phyloP scores from a whole-genome alignment of 2,888 invertebrate genomes.

The Lutraria lutraria region DNA sequence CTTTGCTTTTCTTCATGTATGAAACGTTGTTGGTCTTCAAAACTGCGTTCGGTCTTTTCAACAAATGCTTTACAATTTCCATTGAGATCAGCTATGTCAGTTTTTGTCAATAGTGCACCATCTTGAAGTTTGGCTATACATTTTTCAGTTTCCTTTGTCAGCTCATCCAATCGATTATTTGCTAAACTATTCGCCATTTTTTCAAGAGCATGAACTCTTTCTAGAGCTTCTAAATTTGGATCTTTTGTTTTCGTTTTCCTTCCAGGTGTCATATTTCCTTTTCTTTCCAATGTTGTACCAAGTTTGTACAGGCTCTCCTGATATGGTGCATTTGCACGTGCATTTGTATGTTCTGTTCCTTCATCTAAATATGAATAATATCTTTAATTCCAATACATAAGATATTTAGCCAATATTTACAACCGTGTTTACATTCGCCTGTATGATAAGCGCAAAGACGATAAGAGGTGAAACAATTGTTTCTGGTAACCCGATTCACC shows the following conservation, averaged over 20 bases:
- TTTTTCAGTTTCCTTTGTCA: slow-evolving; percentile 18
- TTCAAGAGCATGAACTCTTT: slow-evolving; percentile 5
- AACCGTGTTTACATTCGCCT: too few species aligned
- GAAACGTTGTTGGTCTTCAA: not conserved
- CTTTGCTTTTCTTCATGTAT: not conserved
- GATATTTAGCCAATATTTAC: too few species aligned
- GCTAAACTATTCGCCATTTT: not conserved
- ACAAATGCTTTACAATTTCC: not conserved
- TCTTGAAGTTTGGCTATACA: slow-evolving; percentile 3
- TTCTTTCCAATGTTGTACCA: not conserved
- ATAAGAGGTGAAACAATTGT: too few species aligned
- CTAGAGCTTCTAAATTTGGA: not conserved
- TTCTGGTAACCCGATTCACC: too few species aligned
- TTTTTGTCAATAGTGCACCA: not conserved
- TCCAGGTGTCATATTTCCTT: not conserved
- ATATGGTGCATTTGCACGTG: not conserved
- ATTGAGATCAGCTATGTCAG: not conserved
- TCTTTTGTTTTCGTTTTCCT: not conserved
- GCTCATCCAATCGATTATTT: not conserved
- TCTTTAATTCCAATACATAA: too few species aligned
- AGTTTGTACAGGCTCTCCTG: not conserved
- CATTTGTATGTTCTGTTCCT: not conserved
- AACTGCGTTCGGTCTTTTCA: not conserved
- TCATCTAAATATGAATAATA: not conserved
- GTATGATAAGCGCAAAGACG: too few species aligned